Base-by-base conservation (phyloP, 2,888 invertebrate species). In the Phragmatobia fuliginosa region DNA sequence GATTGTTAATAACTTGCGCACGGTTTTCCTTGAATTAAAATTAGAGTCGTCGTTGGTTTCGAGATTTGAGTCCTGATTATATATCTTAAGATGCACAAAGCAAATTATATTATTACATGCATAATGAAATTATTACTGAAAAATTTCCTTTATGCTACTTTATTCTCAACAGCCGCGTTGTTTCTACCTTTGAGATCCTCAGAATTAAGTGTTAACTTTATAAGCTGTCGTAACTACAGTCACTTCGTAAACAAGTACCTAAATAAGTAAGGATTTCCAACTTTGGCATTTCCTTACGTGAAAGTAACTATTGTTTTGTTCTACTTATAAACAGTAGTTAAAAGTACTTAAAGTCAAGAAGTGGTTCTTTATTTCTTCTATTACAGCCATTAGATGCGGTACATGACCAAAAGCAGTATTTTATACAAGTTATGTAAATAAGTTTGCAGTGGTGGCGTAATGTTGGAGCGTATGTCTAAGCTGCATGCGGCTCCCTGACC, bases 11-110 rank as follows among this genome's bases (percentile, higher is more conserved):
- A 78, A 70, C 71, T 82, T 62, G 70, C 70, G 75, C 66, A 77
- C 72, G 77, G 71, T 70, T 71, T 75, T 81, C 79, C 79, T 77
- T 75, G 80, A 79, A 80, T 81, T 74, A 68, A 76, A 77, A 79
- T 79, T 66, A 64, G 62, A 64, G 68, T 72, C 68, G 77, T 67
- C 36, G 77, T 71, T 73, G 70, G 80, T 79, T 79, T 66, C 45
- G 66, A 31, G 67, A 66, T 52, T 63, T 66, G 62, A 62, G 66
- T 52, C 52, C 38, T 49, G 28, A 49, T 80, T 66, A 61, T 69
- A 67, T 61, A 67, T 71, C 73, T 67, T 68, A 71, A 67, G 36
- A 69, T 70, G 56, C 67, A 61, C 63, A 67, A 79, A 67, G 66
- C 21, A 58, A 67, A 63, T 32, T 71, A 71, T 70, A 70, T 64